phyloP scores from a whole-genome alignment of 2,888 invertebrate genomes.

The Rotaria socialis region DNA sequence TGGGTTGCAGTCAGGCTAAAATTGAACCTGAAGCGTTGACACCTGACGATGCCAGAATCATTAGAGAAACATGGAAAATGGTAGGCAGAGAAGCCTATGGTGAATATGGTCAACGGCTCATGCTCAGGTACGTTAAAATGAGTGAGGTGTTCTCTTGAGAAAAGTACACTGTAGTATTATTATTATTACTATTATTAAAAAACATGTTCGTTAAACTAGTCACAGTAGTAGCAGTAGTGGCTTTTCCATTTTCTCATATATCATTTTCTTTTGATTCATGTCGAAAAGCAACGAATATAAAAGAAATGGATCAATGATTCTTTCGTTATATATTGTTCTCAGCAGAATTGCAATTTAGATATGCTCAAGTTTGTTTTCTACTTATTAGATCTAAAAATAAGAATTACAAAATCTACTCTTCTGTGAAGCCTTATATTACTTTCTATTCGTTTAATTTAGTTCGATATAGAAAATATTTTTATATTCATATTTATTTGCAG shows the following conservation, averaged over 20 bases:
- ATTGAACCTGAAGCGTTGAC: conserved; percentile 29
- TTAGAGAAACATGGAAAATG: conserved; percentile 32
- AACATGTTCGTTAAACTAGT: background rate
- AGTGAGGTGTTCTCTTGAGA: background rate
- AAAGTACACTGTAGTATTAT: background rate
- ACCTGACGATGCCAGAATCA: background rate
- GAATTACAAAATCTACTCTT: background rate
- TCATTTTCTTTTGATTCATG: background rate
- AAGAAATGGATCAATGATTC: background rate
- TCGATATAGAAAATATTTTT: background rate
- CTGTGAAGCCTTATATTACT: background rate
- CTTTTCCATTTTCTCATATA: background rate
- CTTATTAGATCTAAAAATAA: background rate
- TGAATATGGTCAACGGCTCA: conserved; percentile 14
- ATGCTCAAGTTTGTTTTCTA: background rate
- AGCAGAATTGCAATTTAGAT: too few species aligned
- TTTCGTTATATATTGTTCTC: background rate
- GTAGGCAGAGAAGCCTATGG: conserved; percentile 32
- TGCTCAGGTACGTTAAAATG: background rate
- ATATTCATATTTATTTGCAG: background rate
- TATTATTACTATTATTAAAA: background rate
- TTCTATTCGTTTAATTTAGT: background rate
- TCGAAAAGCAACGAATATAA: background rate
- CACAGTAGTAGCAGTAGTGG: background rate
- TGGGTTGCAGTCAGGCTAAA: conserved; percentile 20